These are phyloP conservation scores for Bergia sp. DNA, from an alignment of 92 coral and sea anemone species.

Conservation along the genomic window DNA sequence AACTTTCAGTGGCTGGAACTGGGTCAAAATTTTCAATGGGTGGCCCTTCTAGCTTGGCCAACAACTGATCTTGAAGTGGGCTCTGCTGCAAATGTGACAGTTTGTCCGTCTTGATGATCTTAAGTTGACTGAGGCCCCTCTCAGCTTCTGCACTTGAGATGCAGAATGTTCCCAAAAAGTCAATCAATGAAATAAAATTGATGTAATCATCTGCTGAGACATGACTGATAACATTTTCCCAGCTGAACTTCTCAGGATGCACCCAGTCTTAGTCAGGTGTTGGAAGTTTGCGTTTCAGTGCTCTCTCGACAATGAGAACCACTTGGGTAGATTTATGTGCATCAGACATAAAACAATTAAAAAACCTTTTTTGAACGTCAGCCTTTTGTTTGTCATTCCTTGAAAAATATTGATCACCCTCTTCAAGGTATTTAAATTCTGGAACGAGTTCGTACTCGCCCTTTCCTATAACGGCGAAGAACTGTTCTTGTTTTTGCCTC, in stretches of 20 bases:
- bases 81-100: conserved; percentile 36
- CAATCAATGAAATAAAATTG: conserved; percentile 50
- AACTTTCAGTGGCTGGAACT: not conserved
- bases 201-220: conserved; percentile 36
- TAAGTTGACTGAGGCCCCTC: conserved; percentile 39
- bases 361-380: conserved; percentile 30
- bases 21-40: conserved; percentile 30
- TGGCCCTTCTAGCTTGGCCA: conserved; percentile 38
- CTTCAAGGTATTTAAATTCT: conserved; percentile 42
- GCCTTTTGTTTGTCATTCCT: conserved; percentile 48
- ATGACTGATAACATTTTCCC: conserved; percentile 47
- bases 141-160: conserved; percentile 58
- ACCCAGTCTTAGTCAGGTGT: conserved; percentile 32
- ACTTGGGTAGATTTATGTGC: not conserved
- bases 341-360: conserved; percentile 13
- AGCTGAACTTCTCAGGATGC: conserved; percentile 49
- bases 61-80: conserved; percentile 48
- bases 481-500: conserved; percentile 50
- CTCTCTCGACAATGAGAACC: conserved; percentile 5
- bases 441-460: conserved; percentile 47
- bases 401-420: conserved; percentile 41
- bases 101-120: conserved; percentile 44
- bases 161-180: conserved; percentile 51
- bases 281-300: conserved; percentile 52
- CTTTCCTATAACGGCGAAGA: conserved; percentile 48